phyloP scores from a whole-genome alignment of 2,113 vertebrate genomes.

The Anser brachyrhynchus region DNA sequence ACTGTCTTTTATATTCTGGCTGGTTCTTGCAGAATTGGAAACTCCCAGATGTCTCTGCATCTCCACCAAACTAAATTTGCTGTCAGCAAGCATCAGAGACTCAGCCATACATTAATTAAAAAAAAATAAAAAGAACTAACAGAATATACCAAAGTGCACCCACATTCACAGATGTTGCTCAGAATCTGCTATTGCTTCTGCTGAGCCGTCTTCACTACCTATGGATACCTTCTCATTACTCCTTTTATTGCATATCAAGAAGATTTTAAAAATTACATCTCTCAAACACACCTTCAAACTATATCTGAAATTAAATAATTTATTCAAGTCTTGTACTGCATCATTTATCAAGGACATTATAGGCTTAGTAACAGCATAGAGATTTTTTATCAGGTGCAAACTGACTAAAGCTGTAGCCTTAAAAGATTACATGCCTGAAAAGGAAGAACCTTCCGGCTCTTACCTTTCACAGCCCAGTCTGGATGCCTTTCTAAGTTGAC shows the following conservation, averaged over 20 bases:
- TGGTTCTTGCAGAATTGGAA: not conserved
- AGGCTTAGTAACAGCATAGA: not conserved
- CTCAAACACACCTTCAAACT: not conserved
- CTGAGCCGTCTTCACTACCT: fast-evolving
- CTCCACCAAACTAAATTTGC: not conserved
- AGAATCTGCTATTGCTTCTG: not conserved
- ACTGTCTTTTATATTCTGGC: not conserved
- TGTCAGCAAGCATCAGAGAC: not conserved
- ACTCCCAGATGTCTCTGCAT: not conserved
- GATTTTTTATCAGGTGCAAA: not conserved
- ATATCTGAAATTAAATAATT: not conserved
- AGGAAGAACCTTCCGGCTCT: constrained; percentile 5
- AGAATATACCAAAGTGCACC: not conserved
- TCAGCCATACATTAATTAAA: not conserved
- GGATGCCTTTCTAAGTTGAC: constrained; percentile 46
- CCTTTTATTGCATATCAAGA: not conserved
- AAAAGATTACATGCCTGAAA: not conserved
- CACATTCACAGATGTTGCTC: not conserved
- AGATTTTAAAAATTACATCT: not conserved
- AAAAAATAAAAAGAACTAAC: not conserved
- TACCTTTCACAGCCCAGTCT: constrained; percentile 51
- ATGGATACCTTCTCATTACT: not conserved
- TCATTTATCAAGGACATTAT: not conserved
- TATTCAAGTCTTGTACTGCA: not conserved
- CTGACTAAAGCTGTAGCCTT: not conserved